Evolutionary conservation across 2,888 invertebrate genomes (phyloP).

Genomic region (Plemyria rubiginata): DNA sequence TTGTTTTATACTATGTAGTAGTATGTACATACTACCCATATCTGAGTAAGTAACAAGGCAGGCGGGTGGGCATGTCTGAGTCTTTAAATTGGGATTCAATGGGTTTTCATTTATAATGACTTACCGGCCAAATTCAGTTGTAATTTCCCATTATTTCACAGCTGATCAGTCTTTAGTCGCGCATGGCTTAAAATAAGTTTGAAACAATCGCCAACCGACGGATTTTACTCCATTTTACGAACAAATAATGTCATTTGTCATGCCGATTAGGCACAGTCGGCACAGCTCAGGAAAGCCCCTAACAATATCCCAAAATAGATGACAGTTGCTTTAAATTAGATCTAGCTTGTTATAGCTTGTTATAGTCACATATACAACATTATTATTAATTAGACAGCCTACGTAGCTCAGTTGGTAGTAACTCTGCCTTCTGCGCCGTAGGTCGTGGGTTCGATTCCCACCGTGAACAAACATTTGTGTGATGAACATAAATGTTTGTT

Average conservation of each 20-base stretch:
- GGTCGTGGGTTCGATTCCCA: no score
- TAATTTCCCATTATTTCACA: slow-evolving; percentile 42
- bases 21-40: no score
- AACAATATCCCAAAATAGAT: no score
- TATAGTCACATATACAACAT: no score
- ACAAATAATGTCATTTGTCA: slow-evolving; percentile 14
- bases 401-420: no score
- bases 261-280: slow-evolving; percentile 1
- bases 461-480: no score
- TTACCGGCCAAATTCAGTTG: slow-evolving; percentile 8
- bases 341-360: no score
- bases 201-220: slow-evolving; percentile 15
- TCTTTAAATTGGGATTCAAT: neutral
- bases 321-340: neutral
- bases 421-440: no score
- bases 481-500: no score
- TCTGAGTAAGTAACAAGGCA: neutral
- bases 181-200: slow-evolving; percentile 10
- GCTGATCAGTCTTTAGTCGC: slow-evolving; percentile 23
- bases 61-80: neutral
- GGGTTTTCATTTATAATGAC: neutral
- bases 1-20: no score
- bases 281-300: slow-evolving; percentile 19
- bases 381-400: no score
- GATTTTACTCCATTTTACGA: slow-evolving; percentile 19